Percentiles rank a stretch among this genome's conserved stretches.
Conservation (phyloP, 2,797 vertebrate genomes). For the Oreortyx pictus region DNA sequence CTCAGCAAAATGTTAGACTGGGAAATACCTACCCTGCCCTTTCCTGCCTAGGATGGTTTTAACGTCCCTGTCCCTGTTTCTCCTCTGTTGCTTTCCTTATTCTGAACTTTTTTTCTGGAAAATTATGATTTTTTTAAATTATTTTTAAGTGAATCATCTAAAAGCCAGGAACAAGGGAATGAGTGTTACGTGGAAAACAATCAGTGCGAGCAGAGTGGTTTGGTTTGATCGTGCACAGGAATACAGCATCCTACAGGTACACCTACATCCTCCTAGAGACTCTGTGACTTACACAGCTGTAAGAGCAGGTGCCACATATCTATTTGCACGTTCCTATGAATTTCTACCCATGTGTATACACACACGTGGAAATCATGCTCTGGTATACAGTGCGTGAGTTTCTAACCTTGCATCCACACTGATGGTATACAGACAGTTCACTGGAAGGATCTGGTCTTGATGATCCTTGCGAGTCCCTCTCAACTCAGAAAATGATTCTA, state of each 20-base stretch:
- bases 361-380: neutral
- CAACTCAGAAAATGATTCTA: too few relatives aligned
- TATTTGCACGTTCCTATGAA: accelerated
- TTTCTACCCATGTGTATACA: neutral
- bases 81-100: neutral
- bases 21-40: neutral
- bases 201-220: neutral
- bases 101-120: too few relatives aligned
- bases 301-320: accelerated
- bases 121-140: too few relatives aligned
- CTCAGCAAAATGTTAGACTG: neutral
- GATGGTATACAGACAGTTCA: accelerated
- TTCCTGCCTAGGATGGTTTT: neutral
- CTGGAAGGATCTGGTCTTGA: too few relatives aligned
- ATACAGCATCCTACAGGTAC: neutral
- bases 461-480: too few relatives aligned
- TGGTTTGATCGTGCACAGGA: neutral
- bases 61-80: neutral
- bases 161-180: neutral
- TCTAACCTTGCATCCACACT: accelerated
- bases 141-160: neutral
- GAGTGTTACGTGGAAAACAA: neutral
- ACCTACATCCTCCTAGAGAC: too few relatives aligned
- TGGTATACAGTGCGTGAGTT: neutral
- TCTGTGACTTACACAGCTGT: accelerated